Evolutionary conservation across 2,113 vertebrate species (phyloP).

Genomic region (Poeciliopsis occidentalis): DNA sequence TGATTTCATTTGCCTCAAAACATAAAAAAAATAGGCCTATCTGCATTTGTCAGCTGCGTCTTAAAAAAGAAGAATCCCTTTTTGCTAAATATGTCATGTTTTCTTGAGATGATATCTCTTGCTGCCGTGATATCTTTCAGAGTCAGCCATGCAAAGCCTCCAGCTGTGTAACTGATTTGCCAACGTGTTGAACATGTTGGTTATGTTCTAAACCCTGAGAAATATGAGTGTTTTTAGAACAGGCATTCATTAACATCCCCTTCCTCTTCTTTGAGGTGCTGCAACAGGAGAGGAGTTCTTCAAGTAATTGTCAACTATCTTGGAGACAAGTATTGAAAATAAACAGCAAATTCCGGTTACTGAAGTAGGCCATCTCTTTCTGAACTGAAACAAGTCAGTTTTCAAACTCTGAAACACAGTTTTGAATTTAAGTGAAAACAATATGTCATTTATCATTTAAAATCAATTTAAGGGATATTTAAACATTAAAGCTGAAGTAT

Average conservation of each 20-base stretch:
- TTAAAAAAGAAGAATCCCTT: background rate
- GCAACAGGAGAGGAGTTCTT: constrained; percentile 52
- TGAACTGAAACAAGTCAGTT: background rate
- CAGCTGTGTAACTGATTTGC: constrained; percentile 67
- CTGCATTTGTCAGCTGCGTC: background rate
- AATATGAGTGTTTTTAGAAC: constrained; percentile 72
- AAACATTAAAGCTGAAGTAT: background rate
- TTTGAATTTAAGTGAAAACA: background rate
- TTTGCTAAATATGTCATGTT: constrained; percentile 6
- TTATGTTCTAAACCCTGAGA: constrained; percentile 41
- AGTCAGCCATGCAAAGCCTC: constrained; percentile 4
- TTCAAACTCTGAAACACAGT: too few species aligned
- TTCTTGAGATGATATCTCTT: background rate
- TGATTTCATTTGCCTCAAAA: constrained; percentile 4
- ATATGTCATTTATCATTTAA: background rate
- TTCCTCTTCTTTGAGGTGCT: constrained; percentile 66
- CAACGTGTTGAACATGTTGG: constrained; percentile 29
- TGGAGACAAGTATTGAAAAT: constrained; percentile 68
- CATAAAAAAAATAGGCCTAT: constrained; percentile 9
- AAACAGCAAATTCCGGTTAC: constrained; percentile 55
- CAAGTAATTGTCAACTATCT: constrained; percentile 71
- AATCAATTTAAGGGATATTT: background rate
- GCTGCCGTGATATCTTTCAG: background rate
- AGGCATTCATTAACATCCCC: constrained; percentile 78
- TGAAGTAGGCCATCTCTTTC: constrained; percentile 40